Evolutionary conservation across 2,797 vertebrate genomes (phyloP).

Genomic region (Rhynchonycteris naso): DNA sequence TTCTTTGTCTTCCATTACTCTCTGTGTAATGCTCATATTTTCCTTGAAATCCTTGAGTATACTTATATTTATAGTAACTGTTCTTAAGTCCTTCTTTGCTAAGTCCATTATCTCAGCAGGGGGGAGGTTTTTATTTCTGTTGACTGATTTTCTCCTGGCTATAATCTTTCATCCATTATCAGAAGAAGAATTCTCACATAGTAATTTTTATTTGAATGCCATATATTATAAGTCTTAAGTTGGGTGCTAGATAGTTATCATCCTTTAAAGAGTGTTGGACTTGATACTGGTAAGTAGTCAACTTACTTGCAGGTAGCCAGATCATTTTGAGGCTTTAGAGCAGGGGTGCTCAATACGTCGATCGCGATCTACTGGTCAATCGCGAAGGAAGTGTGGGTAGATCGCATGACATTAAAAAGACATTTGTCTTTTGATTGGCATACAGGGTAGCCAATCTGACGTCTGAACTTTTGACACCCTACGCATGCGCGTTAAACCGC

Average conservation of each 20-base stretch:
- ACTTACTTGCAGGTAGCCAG: neutral
- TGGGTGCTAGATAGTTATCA: neutral
- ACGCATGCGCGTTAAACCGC: too few species aligned
- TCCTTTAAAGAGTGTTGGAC: neutral
- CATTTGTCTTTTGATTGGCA: too few species aligned
- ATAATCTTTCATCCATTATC: constrained; percentile 22
- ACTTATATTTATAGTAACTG: neutral
- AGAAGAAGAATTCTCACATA: neutral
- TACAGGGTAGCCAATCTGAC: too few species aligned
- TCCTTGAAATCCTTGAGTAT: neutral
- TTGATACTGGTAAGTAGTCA: neutral
- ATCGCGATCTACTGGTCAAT: too few species aligned
- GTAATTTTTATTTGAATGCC: constrained; percentile 3
- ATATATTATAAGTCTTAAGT: neutral
- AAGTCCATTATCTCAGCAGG: neutral
- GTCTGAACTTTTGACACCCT: too few species aligned
- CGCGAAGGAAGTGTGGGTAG: too few species aligned
- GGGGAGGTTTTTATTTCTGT: neutral
- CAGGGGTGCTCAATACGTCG: too few species aligned
- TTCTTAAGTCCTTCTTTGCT: neutral
- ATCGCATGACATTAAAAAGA: too few species aligned
- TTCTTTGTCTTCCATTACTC: neutral
- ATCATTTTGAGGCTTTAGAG: neutral
- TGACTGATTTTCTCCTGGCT: neutral
- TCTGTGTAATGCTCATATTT: neutral